These are phyloP conservation scores for Nudaria mundana DNA, from an alignment of 2,888 invertebrate genomes.

Conservation along the genomic window DNA sequence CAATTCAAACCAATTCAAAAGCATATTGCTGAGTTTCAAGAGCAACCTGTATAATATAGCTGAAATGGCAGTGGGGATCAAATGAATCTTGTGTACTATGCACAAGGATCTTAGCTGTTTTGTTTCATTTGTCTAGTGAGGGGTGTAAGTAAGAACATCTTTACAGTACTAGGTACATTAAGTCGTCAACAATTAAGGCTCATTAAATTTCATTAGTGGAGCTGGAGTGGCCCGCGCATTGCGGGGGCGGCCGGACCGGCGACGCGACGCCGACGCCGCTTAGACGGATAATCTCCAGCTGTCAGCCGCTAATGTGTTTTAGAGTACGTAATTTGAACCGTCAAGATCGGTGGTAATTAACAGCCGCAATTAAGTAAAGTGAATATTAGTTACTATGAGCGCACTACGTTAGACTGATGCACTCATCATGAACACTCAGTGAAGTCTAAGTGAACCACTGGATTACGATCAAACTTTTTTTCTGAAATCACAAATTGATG, in stretches of 20 bases:
- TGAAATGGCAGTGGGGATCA: no score
- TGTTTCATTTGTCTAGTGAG: constrained; percentile 57
- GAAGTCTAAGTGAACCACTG: constrained; percentile 20
- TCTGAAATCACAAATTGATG: no score
- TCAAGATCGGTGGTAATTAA: constrained; percentile 79
- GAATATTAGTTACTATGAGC: constrained; percentile 70
- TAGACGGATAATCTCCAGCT: constrained; percentile 81
- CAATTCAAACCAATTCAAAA: no score
- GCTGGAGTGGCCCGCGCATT: constrained; percentile 54
- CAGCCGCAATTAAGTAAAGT: constrained; percentile 79
- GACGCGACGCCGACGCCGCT: constrained; percentile 65
- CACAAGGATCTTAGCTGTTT: constrained; percentile 41
- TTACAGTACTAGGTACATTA: constrained; percentile 74
- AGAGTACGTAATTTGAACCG: constrained; percentile 82
- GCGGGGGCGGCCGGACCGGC: constrained; percentile 45
- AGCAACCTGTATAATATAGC: no score
- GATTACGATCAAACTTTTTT: constrained; percentile 16
- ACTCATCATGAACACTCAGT: constrained; percentile 26
- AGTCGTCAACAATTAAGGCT: constrained; percentile 79
- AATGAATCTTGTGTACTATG: no score
- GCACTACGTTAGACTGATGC: constrained; percentile 53
- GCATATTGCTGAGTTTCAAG: no score
- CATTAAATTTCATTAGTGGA: constrained; percentile 78
- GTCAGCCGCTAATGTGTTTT: constrained; percentile 81
- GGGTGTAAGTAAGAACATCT: constrained; percentile 63